These are phyloP conservation scores for Cantharis lateralis DNA, from an alignment of 2,888 invertebrate genomes.

Conservation along the genomic window DNA sequence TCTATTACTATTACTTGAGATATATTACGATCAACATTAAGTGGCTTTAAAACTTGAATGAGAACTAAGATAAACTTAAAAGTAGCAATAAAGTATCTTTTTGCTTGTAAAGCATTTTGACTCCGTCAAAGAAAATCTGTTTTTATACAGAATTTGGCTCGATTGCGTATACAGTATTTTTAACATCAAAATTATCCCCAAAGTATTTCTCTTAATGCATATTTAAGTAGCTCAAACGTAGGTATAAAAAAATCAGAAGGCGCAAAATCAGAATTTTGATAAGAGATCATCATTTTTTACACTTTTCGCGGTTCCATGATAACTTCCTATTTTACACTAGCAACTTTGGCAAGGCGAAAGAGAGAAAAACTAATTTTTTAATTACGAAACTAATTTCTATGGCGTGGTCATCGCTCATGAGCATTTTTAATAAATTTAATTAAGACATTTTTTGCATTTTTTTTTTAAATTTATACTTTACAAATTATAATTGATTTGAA, in stretches of 20 bases:
- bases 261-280: background rate
- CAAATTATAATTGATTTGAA: background rate
- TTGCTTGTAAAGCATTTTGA: background rate
- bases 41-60: background rate
- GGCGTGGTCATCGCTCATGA: background rate
- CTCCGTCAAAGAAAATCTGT: background rate
- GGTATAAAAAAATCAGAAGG: background rate
- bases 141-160: background rate
- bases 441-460: background rate
- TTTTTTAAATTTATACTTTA: background rate
- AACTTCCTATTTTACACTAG: background rate
- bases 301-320: background rate
- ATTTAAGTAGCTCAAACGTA: background rate
- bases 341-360: background rate
- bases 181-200: background rate
- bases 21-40: background rate
- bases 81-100: background rate
- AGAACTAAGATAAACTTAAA: background rate
- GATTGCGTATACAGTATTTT: background rate
- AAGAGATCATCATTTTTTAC: background rate
- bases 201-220: background rate
- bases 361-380: background rate
- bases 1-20: no score
- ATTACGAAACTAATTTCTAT: background rate
- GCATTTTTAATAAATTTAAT: background rate